phyloP scores from a whole-genome alignment of 2,888 invertebrate species.

The Cybosia mesomella region DNA sequence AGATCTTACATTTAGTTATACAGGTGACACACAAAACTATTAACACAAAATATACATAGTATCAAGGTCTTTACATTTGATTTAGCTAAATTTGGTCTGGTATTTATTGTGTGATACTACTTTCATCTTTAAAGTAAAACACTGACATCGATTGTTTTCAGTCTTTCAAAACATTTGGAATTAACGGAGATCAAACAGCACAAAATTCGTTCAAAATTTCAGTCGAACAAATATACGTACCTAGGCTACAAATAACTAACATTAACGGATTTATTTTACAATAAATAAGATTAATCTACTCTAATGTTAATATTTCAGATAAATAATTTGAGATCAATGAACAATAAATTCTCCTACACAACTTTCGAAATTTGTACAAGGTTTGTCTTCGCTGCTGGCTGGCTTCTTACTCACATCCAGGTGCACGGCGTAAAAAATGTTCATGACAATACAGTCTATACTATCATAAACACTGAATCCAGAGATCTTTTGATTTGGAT shows the following conservation, averaged over 20 bases:
- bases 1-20: slow-evolving; percentile 70
- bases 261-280: slow-evolving; percentile 55
- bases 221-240: slow-evolving; percentile 42
- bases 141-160: slow-evolving; percentile 56
- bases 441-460: slow-evolving; percentile 68
- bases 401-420: slow-evolving; percentile 67
- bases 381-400: slow-evolving; percentile 40
- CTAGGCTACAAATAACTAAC: slow-evolving; percentile 36
- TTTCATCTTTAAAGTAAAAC: slow-evolving; percentile 27
- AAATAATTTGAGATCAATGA: slow-evolving; percentile 86
- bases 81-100: slow-evolving; percentile 25
- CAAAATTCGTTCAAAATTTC: slow-evolving; percentile 52
- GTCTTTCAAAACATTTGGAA: slow-evolving; percentile 74
- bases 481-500: slow-evolving; percentile 66
- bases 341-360: slow-evolving; percentile 69
- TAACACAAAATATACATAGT: slow-evolving; percentile 52
- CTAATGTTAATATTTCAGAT: slow-evolving; percentile 74
- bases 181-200: slow-evolving; percentile 75
- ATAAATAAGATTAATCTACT: slow-evolving; percentile 79
- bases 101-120: slow-evolving; percentile 17
- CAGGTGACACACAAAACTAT: slow-evolving; percentile 65
- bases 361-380: slow-evolving; percentile 44
- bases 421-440: slow-evolving; percentile 72
- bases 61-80: slow-evolving; percentile 22
- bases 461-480: slow-evolving; percentile 54